These are phyloP conservation scores for Brachionus manjavacas DNA, from an alignment of 1,140 invertebrate genomes.

Conservation along the genomic window DNA sequence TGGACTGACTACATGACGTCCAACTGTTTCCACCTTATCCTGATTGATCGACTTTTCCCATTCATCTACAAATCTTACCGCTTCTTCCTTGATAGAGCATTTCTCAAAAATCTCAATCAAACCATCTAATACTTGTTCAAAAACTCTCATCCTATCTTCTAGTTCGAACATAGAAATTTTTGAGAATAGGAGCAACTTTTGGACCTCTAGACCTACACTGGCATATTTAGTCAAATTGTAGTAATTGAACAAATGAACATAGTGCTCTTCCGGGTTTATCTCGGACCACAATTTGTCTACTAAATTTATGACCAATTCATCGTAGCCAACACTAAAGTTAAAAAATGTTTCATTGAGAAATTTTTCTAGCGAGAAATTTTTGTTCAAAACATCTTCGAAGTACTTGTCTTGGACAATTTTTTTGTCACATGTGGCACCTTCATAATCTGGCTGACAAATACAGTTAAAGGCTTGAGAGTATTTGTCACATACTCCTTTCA, in stretches of 20 bases:
- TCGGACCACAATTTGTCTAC: not conserved
- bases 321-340: not conserved
- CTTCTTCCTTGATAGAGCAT: not conserved
- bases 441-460: not conserved
- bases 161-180: not conserved
- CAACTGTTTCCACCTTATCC: not conserved
- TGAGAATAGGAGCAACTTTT: not conserved
- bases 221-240: not conserved
- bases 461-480: not conserved
- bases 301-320: slow-evolving; percentile 1
- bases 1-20: not conserved
- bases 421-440: not conserved
- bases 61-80: not conserved
- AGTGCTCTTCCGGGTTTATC: not conserved
- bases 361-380: not conserved
- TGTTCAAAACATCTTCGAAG: not conserved
- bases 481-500: slow-evolving; percentile 8
- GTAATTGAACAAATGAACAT: not conserved
- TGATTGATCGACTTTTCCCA: slow-evolving; percentile 1
- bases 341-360: not conserved
- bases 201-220: not conserved
- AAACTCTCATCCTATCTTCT: not conserved
- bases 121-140: not conserved
- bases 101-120: not conserved
- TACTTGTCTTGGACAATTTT: not conserved